Conservation (phyloP, 2,113 vertebrate genomes). For the Anoplopoma fimbria region DNA sequence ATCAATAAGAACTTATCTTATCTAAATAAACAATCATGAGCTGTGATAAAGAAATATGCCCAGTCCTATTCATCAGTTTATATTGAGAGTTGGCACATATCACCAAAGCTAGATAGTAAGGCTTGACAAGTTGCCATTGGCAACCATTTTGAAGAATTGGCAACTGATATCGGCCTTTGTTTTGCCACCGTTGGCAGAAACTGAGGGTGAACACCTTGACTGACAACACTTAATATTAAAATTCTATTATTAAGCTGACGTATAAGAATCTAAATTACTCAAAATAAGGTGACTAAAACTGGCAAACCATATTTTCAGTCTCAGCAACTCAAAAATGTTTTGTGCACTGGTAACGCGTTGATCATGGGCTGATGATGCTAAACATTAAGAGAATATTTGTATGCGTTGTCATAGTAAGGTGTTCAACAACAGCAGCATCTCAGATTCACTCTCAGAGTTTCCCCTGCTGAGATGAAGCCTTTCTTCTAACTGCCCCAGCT, state of each 20-base stretch:
- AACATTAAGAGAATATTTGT: not conserved
- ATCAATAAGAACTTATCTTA: too few relatives aligned
- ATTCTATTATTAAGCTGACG: too few relatives aligned
- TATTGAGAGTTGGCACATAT: not conserved
- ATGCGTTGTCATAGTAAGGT: not conserved
- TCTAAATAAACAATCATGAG: not conserved
- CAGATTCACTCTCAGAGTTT: conserved; percentile 9
- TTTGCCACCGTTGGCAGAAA: not conserved
- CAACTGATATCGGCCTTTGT: not conserved
- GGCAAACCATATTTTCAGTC: too few relatives aligned
- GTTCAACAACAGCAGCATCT: conserved; percentile 1
- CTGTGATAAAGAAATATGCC: not conserved
- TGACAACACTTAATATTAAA: too few relatives aligned
- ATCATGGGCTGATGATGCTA: too few relatives aligned
- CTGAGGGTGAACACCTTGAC: too few relatives aligned
- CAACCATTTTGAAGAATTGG: not conserved
- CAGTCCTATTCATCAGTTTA: not conserved
- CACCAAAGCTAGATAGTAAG: too few relatives aligned
- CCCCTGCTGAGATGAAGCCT: conserved; percentile 18
- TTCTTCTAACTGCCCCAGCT: conserved; percentile 26
- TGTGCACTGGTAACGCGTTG: too few relatives aligned
- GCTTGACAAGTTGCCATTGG: not conserved
- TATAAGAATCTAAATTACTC: too few relatives aligned
- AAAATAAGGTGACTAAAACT: too few relatives aligned
- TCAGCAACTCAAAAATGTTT: too few relatives aligned